Evolutionary conservation across 2,113 vertebrate genomes (phyloP).

Genomic region (Raja brachyura): DNA sequence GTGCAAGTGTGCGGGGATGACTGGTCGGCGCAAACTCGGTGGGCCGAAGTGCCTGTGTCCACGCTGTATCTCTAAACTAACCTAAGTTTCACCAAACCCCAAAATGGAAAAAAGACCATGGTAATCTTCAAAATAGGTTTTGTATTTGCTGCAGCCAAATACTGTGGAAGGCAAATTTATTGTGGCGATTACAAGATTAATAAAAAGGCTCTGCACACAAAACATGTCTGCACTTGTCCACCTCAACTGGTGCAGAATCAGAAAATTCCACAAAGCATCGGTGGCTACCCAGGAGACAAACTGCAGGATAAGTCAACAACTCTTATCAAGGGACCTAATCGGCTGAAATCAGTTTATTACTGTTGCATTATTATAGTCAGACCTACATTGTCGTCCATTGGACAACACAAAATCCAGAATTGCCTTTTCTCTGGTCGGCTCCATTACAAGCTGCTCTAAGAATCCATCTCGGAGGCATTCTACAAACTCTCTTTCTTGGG

Average conservation of each 20-base stretch:
- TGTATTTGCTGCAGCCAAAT: background rate
- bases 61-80: too few species aligned
- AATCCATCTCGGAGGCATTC: too few species aligned
- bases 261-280: background rate
- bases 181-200: too few species aligned
- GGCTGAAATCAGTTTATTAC: too few species aligned
- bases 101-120: background rate
- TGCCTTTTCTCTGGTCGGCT: too few species aligned
- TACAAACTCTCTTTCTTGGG: too few species aligned
- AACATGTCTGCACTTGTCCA: background rate
- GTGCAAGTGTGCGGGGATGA: too few species aligned
- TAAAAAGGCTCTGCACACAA: background rate
- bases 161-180: background rate
- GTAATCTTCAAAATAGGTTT: background rate
- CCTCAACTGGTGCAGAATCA: too few species aligned
- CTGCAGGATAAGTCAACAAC: background rate
- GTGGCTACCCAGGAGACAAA: background rate
- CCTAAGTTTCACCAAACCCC: background rate
- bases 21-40: too few species aligned
- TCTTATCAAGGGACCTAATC: background rate
- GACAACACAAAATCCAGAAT: too few species aligned
- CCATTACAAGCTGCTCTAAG: too few species aligned
- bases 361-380: background rate
- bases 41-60: too few species aligned
- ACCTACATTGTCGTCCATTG: background rate